These are phyloP conservation scores for Tetragonula carbonaria DNA, from an alignment of 2,888 invertebrate genomes.

Conservation along the genomic window DNA sequence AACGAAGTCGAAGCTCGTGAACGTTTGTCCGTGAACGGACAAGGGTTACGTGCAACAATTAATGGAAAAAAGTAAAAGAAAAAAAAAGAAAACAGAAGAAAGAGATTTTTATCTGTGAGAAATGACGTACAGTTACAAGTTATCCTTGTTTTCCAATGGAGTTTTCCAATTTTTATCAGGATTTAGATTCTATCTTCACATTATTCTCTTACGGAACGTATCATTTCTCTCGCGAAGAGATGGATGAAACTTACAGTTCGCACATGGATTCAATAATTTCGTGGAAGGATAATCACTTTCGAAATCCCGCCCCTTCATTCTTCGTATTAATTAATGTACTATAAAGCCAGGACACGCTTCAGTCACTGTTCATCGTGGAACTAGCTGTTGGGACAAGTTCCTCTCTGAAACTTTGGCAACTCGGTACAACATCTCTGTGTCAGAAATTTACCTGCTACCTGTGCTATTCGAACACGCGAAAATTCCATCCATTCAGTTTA, in stretches of 20 bases:
- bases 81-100: not conserved
- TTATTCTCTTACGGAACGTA: not conserved
- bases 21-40: too few relatives aligned
- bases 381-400: slow-evolving; percentile 8
- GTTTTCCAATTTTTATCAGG: too few relatives aligned
- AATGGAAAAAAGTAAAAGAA: not conserved
- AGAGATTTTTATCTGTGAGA: not conserved
- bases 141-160: not conserved
- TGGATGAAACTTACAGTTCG: not conserved
- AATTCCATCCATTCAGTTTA: not conserved
- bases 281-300: not conserved
- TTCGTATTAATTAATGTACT: not conserved
- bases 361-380: slow-evolving; percentile 5
- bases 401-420: not conserved
- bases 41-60: not conserved
- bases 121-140: not conserved
- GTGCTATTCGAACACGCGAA: too few relatives aligned
- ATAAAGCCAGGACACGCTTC: slow-evolving; percentile 4
- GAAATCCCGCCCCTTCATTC: not conserved
- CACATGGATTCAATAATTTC: not conserved
- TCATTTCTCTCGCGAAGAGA: not conserved
- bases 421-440: not conserved
- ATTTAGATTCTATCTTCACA: not conserved
- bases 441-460: not conserved
- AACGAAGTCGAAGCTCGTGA: not conserved